Base-by-base conservation (phyloP, 2,113 vertebrate species). In the Donacobius atricapilla region DNA sequence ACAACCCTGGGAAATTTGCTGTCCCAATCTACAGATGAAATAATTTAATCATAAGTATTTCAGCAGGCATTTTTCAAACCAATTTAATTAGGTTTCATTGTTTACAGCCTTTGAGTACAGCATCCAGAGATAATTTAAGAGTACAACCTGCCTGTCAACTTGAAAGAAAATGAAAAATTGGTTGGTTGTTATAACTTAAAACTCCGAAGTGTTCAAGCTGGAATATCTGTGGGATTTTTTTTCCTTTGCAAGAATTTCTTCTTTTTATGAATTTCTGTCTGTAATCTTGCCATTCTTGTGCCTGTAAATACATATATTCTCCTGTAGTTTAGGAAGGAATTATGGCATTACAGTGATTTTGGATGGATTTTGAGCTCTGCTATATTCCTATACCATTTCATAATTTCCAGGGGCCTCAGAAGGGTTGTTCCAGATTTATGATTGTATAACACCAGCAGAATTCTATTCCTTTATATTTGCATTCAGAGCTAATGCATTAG, bases 1-100 rank as follows among this genome's bases (percentile, higher is more conserved):
- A 73, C 28, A 84, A n/a, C 54, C 58, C 89, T 96, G 77, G 72
- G 89, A 96, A 96, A 95, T 85, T 81, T 86, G 17, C 60, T 91
- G 18, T 23, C 68, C 31, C 35, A 72, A 82, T 71, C 65, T 82
- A 70, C 83, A 84, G 44, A 87, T 68, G 44, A 85, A 97, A 93
- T 92, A 75, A 92, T 89, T 89, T 87, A 95, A 85, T 89, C 76
- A 44, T 24, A 53, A 53, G 42, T 83, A 90, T 61, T 89, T 83
- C 60, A 78, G 37, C 39, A 78, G 70, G 63, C 21, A 42, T 93
- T 92, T 97, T 86, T 84, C 76, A 83, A 80, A 56, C 20, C 22
- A 69, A 39, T 86, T 85, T 76, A 69, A 80, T 77, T 86, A 64
- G 11, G 60, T 86, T 87, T 90, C 40, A 53, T 79, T 94, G 85